phyloP scores from a whole-genome alignment of 2,888 invertebrate species.

The Drosophila tripunctata region DNA sequence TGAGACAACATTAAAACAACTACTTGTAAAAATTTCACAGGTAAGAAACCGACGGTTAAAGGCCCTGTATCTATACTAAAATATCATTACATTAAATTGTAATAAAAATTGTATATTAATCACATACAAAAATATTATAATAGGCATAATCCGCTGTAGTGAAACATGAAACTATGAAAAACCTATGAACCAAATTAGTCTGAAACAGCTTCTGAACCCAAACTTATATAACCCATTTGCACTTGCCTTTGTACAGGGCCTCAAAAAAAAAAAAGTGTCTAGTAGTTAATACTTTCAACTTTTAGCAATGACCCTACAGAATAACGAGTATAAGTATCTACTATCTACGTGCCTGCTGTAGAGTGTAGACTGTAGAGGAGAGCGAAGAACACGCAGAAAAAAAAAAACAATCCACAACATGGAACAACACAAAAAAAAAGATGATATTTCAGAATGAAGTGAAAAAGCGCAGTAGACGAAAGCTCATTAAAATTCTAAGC shows the following conservation, averaged over 20 bases:
- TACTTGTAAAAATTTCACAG: neutral
- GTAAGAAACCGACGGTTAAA: neutral
- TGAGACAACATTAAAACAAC: slow-evolving; percentile 1
- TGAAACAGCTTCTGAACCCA: no score
- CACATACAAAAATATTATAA: no score
- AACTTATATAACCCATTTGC: neutral
- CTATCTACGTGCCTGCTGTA: slow-evolving; percentile 11
- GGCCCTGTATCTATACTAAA: neutral
- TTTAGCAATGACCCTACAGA: slow-evolving; percentile 70
- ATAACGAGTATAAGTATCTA: slow-evolving; percentile 20
- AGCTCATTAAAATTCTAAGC: slow-evolving; percentile 81
- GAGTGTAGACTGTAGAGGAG: neutral
- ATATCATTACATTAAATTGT: no score
- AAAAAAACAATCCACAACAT: neutral
- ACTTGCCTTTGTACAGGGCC: neutral
- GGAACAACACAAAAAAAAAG: slow-evolving; percentile 57
- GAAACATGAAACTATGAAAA: no score
- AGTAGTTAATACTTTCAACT: slow-evolving; percentile 50
- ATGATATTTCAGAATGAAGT: slow-evolving; percentile 76
- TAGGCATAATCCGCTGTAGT: no score
- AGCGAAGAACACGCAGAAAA: neutral
- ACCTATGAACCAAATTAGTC: no score
- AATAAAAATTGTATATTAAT: no score
- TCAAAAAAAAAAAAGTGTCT: slow-evolving; percentile 39
- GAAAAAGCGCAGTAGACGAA: slow-evolving; percentile 60